phyloP scores from a whole-genome alignment of 2,797 vertebrate genomes.

The Simalia tracyae region DNA sequence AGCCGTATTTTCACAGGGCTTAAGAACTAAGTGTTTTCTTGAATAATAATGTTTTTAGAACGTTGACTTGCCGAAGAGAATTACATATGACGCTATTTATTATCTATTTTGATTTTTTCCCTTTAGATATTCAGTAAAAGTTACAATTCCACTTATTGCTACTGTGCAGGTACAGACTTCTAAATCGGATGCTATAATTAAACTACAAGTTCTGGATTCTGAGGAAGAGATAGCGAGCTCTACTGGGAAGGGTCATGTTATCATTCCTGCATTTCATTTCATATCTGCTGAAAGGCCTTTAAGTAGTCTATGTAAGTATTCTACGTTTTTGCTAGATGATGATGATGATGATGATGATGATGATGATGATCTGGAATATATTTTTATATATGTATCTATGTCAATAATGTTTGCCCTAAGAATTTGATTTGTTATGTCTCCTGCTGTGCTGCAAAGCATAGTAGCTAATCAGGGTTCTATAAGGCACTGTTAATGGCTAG shows the following conservation, averaged over 20 bases:
- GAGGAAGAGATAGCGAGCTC: constrained; percentile 73
- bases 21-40: neutral
- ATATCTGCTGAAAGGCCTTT: constrained; percentile 57
- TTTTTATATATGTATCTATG: neutral
- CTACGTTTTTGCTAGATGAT: constrained; percentile 3
- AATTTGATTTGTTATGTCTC: neutral
- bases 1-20: neutral
- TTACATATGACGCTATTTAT: neutral
- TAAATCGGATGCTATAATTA: constrained; percentile 79
- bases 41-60: neutral
- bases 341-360: constrained; percentile 25
- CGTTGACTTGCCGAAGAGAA: constrained; percentile 6
- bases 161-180: constrained; percentile 87
- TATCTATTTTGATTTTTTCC: constrained; percentile 4
- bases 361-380: neutral
- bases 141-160: constrained; percentile 65
- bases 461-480: neutral
- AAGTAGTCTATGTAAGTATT: constrained; percentile 69
- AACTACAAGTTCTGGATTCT: constrained; percentile 84
- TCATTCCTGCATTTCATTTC: constrained; percentile 86
- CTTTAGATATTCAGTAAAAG: constrained; percentile 78
- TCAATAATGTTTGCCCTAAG: neutral
- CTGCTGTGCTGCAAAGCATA: neutral
- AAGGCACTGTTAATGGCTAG: neutral
- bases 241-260: constrained; percentile 79